Evolutionary conservation across 2,888 invertebrate species (phyloP), one percentile per base, ranked within the genome.

Genomic region (Strigamia transsilvanica): DNA sequence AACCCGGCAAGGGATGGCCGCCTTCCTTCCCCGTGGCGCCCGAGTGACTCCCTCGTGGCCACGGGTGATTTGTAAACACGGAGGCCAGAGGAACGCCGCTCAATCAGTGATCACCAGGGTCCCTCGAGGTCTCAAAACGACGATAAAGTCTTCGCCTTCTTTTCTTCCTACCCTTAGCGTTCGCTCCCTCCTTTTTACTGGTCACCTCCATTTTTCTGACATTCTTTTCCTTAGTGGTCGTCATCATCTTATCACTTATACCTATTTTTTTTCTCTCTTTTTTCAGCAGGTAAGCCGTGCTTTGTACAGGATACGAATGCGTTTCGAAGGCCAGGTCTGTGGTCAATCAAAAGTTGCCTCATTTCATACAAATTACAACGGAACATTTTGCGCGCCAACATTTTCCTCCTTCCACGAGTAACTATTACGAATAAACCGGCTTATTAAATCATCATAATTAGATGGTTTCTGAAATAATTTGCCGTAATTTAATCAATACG

Each of bases 231-330:
- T 2, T 4, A 80, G 15, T 79, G 81, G 18, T 27, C 27, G 10
- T 9, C 27, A 23, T 27, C 81, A 21, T 81, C 32, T 81, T 81
- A 32, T 73, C 38, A 23, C 23, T 42, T 81, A 66, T 73, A 34
- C 18, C 38, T 4, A 15, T 34, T 42, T 27, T 42, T 27, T 18
- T 32, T 82, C 13, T 82, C 2, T 82, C n/a, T 81, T 18, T 82
- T 81, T 82, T 27, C 41, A 46, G 46, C 46, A 46, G 46, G 46
- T 46, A 46, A 46, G 46, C 46, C 46, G 46, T 46, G 5, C 9
- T 46, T 46, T 46, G 13, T 46, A 46, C 46, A 13, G 46, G 46
- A 46, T 46, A 46, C 46, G 15, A 46, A 46, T 46, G 46, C 46
- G 46, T 46, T 46, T 46, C 46, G 46, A 46, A 15, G 46, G 13